A percentile compares a stretch with the other conserved stretches of the same genome.
Conservation (phyloP, 1,140 invertebrate species). For the Trichonephila clavata region DNA sequence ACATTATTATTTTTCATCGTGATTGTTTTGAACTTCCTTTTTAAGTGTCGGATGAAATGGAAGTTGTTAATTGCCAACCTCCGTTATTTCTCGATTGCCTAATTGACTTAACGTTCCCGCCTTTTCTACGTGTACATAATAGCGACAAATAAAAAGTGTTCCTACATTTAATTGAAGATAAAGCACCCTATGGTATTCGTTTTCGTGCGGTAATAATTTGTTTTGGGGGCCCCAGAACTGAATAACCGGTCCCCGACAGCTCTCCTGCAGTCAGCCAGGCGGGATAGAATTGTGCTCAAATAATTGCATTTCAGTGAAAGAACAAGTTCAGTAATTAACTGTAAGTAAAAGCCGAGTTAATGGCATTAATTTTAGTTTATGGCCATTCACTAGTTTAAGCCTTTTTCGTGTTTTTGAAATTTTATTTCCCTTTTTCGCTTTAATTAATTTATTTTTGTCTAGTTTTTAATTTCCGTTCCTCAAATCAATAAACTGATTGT, state of each 20-base stretch:
- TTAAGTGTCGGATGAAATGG: conserved; percentile 73
- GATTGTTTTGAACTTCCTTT: conserved; percentile 76
- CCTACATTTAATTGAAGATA: conserved; percentile 75
- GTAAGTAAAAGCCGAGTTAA: conserved; percentile 76
- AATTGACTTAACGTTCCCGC: conserved; percentile 74
- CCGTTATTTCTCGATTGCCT: conserved; percentile 69
- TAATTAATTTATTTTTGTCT: conserved; percentile 45
- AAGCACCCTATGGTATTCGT: conserved; percentile 74
- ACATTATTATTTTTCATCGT: conserved; percentile 69
- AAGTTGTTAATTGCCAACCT: conserved; percentile 75
- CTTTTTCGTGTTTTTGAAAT: conserved; percentile 48
- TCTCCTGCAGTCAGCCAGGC: conserved; percentile 20
- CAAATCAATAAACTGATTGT: conserved; percentile 18
- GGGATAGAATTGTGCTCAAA: conserved; percentile 70
- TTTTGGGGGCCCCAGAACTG: conserved; percentile 63
- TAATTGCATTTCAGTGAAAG: conserved; percentile 75
- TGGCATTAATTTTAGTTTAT: conserved; percentile 77
- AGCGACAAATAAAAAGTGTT: conserved; percentile 48
- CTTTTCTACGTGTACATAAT: conserved; percentile 59
- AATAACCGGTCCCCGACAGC: conserved; percentile 33
- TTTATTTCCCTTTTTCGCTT: conserved; percentile 52
- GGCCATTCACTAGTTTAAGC: conserved; percentile 58
- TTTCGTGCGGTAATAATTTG: conserved; percentile 72
- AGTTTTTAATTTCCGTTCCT: conserved; percentile 41
- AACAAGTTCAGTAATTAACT: conserved; percentile 74